Conservation (phyloP, 1,140 invertebrate species). For the Megathymus violae region DNA sequence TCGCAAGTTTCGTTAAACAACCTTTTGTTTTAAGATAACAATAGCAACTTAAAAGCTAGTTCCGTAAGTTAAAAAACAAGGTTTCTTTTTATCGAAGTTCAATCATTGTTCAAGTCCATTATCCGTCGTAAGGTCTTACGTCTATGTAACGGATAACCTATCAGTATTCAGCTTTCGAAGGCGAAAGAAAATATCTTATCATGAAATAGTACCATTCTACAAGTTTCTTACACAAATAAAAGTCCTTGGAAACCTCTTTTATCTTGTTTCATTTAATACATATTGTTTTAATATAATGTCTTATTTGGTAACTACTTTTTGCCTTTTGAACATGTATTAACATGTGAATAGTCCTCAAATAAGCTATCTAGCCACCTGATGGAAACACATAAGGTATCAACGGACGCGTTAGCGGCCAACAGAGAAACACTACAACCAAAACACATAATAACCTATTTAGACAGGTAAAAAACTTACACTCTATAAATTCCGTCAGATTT, state of each 20-base stretch:
- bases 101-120: constrained; percentile 33
- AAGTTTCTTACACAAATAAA: constrained; percentile 55
- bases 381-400: no score
- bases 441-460: no score
- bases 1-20: not conserved
- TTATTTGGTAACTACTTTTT: constrained; percentile 37
- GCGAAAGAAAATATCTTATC: constrained; percentile 50
- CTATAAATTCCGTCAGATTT: no score
- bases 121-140: constrained; percentile 22
- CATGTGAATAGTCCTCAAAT: no score
- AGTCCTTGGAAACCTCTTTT: constrained; percentile 40
- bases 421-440: no score
- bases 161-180: constrained; percentile 21
- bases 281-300: constrained; percentile 49
- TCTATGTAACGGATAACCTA: constrained; percentile 26
- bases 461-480: no score
- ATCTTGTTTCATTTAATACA: constrained; percentile 50
- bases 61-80: constrained; percentile 10
- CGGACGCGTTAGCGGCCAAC: no score
- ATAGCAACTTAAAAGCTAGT: constrained; percentile 8
- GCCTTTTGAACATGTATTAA: no score
- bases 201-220: constrained; percentile 54
- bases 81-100: constrained; percentile 19
- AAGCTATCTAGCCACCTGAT: no score
- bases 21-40: not conserved